phyloP scores from a whole-genome alignment of 2,797 vertebrate genomes.

The Danio choprae region DNA sequence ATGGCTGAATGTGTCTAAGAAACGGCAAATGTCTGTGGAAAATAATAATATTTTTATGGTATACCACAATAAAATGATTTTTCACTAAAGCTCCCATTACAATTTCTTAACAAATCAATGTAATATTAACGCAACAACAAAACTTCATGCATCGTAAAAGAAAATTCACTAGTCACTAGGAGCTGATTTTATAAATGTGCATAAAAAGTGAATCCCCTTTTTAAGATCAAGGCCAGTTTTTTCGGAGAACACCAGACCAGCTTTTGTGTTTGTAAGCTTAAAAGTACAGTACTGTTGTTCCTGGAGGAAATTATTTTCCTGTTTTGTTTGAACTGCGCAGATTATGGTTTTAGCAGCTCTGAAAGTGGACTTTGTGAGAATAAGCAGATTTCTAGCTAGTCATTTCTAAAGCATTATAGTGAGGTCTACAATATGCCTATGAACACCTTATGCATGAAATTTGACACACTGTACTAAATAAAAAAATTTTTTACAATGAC shows the following conservation, averaged over 20 bases:
- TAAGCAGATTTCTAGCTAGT: slow-evolving; percentile 1
- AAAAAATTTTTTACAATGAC: neutral
- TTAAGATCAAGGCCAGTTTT: slow-evolving; percentile 44
- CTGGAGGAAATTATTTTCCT: neutral
- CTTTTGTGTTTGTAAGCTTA: slow-evolving; percentile 16
- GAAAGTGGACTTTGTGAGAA: slow-evolving; percentile 4
- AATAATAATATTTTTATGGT: slow-evolving; percentile 3
- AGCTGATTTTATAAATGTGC: neutral
- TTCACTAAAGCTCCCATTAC: neutral
- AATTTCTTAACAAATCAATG: slow-evolving; percentile 28
- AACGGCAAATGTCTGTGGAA: neutral
- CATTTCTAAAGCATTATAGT: neutral
- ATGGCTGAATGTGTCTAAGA: neutral
- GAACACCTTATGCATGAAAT: neutral
- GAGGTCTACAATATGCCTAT: neutral
- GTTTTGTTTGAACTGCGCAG: slow-evolving; percentile 28
- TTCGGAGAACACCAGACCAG: slow-evolving; percentile 37
- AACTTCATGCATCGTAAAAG: slow-evolving; percentile 30
- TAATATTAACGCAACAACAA: neutral
- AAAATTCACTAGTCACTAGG: neutral
- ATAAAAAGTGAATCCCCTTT: slow-evolving; percentile 33
- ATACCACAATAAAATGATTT: slow-evolving; percentile 18
- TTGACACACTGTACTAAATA: neutral
- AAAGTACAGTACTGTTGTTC: slow-evolving; percentile 28
- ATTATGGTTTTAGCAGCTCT: slow-evolving; percentile 3